Evolutionary conservation across 2,797 vertebrate genomes (phyloP).

Genomic region (Anguilla obscura): DNA sequence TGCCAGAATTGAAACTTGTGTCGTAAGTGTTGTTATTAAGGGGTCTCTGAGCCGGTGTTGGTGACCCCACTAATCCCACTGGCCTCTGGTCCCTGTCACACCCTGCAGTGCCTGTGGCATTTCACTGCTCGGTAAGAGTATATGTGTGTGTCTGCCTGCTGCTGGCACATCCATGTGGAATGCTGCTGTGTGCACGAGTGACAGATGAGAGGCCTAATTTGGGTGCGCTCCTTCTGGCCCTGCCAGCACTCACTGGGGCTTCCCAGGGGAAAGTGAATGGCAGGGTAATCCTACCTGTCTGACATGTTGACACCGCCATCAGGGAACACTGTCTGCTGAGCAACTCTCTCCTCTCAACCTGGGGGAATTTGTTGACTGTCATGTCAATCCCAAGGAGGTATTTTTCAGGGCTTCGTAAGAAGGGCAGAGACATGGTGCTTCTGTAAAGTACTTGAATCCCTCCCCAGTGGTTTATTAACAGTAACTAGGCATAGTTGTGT

Average conservation of each 20-base stretch:
- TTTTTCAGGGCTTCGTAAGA: neutral
- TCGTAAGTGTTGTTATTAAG: neutral
- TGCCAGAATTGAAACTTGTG: neutral
- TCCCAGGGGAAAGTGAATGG: neutral
- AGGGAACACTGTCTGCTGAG: neutral
- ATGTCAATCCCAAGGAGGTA: neutral
- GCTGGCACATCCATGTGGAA: neutral
- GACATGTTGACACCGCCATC: neutral
- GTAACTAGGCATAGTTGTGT: neutral
- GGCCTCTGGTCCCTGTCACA: neutral
- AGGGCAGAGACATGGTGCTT: neutral
- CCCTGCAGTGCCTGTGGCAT: neutral
- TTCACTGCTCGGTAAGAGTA: neutral
- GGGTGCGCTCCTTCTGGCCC: neutral
- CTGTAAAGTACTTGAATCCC: neutral
- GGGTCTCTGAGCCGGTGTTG: neutral
- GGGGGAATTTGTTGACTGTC: neutral
- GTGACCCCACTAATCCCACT: neutral
- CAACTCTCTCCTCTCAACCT: neutral
- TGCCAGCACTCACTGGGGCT: neutral
- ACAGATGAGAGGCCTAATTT: neutral
- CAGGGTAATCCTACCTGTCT: neutral
- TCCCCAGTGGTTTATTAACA: neutral
- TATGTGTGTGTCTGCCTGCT: neutral
- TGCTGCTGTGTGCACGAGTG: neutral